Base-by-base conservation (phyloP, 2,888 invertebrate genomes). In the Nomada ferruginata region DNA sequence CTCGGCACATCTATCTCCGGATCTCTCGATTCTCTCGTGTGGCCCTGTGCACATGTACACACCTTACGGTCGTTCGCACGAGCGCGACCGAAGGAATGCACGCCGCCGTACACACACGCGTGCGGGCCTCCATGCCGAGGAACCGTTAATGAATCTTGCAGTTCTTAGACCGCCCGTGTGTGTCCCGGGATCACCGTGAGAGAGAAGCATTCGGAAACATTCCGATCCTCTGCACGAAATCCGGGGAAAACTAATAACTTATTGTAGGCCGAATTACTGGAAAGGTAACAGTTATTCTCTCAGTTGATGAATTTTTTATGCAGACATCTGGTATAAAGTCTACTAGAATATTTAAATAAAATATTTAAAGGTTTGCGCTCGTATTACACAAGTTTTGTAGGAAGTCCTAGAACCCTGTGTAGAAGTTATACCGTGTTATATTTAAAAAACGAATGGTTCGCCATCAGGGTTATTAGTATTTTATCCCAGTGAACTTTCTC, bases 131-230 rank as follows among this genome's bases (percentile, higher is more conserved):
- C 84, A 89, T 87, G 89, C 83, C 87, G 89, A 90, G 90, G 85
- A 92, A 91, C 92, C 91, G 92, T 92, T 92, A 91, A 92, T 91
- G 91, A 92, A 91, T 91, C 90, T 87, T 91, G 90, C 89, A 90
- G 86, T 88, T 89, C 88, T 89, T 89, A 85, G 88, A 88, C 87
- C 84, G 85, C 83, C 71, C 82, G 83, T 82, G 85, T 23, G 71
- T 61, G 68, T 79, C 70, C 65, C 53, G 73, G 53, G 66, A 76
- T 84, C 68, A 61, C 29, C 75, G 63, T 20, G 71, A 52, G 72
- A 76, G 71, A 74, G 52, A 36, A 52, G 47, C 15, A 68, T 72
- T 66, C 59, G 65, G 63, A 73, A 81, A 50, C 15, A 77, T 55
- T 23, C 55, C 73, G 61, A 76, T 73, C 57, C 73, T 76, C 76